These are phyloP conservation scores for Apodemus sylvaticus DNA, from an alignment of 2,113 vertebrate genomes.

Conservation along the genomic window DNA sequence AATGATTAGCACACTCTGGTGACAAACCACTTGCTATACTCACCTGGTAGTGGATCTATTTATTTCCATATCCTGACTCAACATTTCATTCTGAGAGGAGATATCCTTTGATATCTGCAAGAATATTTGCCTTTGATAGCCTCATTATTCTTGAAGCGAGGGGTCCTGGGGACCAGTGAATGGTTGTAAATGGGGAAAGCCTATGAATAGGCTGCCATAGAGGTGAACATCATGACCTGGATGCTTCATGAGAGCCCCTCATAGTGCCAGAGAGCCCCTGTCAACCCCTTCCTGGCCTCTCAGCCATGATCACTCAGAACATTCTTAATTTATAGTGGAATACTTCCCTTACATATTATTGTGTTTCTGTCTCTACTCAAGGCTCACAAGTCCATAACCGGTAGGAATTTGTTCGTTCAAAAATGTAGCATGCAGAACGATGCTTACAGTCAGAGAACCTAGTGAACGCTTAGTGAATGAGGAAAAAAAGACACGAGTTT, in stretches of 20 bases:
- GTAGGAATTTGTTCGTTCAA: neutral
- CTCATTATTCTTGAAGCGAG: neutral
- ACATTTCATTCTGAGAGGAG: neutral
- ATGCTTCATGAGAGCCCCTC: neutral
- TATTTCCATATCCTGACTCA: neutral
- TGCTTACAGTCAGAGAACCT: neutral
- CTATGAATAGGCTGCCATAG: neutral
- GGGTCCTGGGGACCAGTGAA: too few relatives aligned
- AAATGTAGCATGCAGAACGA: neutral
- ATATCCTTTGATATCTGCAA: neutral
- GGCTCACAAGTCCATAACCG: neutral
- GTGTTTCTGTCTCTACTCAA: neutral
- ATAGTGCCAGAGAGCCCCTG: neutral
- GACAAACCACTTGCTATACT: neutral
- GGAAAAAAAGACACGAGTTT: neutral
- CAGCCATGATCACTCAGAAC: neutral
- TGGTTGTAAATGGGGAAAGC: neutral
- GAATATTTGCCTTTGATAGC: neutral
- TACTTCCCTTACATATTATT: neutral
- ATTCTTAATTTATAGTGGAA: neutral
- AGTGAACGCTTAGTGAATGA: neutral
- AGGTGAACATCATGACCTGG: neutral
- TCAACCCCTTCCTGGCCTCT: neutral
- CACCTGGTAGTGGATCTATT: neutral
- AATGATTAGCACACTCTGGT: neutral